Evolutionary conservation across 2,797 vertebrate species (phyloP).

Genomic region (Leuciscus waleckii): DNA sequence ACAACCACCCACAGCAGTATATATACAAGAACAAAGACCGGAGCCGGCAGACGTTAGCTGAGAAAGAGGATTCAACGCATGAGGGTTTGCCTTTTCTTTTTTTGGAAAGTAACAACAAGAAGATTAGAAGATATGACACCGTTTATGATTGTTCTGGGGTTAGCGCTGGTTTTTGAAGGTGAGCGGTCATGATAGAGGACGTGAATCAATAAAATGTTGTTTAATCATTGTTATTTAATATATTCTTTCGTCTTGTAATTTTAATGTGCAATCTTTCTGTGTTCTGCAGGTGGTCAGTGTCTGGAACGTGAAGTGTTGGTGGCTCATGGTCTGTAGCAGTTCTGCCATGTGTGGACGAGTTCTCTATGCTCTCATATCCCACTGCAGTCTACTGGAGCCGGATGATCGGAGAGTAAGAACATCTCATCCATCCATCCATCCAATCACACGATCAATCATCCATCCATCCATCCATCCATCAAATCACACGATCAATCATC

Average conservation of each 20-base stretch:
- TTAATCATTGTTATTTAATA: background rate
- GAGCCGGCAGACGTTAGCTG: conserved; percentile 20
- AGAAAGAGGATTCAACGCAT: conserved; percentile 29
- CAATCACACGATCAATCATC: background rate
- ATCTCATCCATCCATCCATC: background rate
- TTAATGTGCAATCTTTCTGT: conserved; percentile 15
- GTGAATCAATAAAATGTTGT: background rate
- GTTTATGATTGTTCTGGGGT: conserved; percentile 61
- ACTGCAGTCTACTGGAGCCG: conserved; percentile 51
- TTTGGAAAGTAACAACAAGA: background rate
- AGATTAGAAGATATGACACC: background rate
- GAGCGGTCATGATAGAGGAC: conserved; percentile 42
- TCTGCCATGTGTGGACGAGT: conserved; percentile 41
- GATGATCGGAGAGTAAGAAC: conserved; percentile 32
- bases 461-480: too few relatives aligned
- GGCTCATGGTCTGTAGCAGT: conserved; percentile 52
- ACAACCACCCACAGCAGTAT: conserved; percentile 56
- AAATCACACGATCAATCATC: too few relatives aligned
- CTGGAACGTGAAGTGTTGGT: conserved; percentile 42
- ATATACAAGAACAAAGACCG: conserved; percentile 55
- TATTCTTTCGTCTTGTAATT: background rate
- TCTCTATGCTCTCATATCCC: background rate
- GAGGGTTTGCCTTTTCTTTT: background rate
- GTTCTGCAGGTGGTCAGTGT: conserved; percentile 24
- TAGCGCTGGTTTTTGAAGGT: conserved; percentile 68